Conservation (phyloP, 2,888 invertebrate genomes). For the Automeris io region DNA sequence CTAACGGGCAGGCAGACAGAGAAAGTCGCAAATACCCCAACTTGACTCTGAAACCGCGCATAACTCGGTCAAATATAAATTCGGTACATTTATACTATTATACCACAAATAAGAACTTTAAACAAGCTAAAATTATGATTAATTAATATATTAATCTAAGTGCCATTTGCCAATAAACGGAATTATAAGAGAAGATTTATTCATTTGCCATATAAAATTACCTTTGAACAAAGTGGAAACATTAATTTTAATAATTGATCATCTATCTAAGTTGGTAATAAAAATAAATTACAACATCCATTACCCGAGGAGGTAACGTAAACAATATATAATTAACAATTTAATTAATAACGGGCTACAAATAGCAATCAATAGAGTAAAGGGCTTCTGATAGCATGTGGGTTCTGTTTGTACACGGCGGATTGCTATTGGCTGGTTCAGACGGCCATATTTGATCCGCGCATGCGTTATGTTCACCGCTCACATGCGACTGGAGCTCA, state of each 20-base stretch:
- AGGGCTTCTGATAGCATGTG: conserved; percentile 48
- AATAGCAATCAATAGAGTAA: conserved; percentile 60
- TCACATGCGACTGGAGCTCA: conserved; percentile 49
- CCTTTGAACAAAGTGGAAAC: background rate
- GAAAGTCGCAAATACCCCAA: too few species aligned
- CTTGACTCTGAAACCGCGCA: too few species aligned
- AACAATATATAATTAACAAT: conserved; percentile 21
- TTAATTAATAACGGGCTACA: conserved; percentile 42
- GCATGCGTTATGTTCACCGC: conserved; percentile 55
- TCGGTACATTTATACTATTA: conserved; percentile 15
- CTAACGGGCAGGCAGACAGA: too few species aligned
- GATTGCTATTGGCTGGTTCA: conserved; percentile 49
- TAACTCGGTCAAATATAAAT: conserved; percentile 20
- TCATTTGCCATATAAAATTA: background rate
- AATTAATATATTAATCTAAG: background rate
- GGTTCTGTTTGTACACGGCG: conserved; percentile 36
- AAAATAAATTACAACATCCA: conserved; percentile 1
- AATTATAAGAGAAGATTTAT: background rate
- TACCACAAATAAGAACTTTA: background rate
- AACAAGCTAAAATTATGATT: background rate
- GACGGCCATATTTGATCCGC: conserved; percentile 69
- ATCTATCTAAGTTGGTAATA: background rate
- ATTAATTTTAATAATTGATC: background rate
- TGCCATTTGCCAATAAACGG: background rate
- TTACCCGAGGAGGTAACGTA: conserved; percentile 9